A percentile compares a stretch with the other conserved stretches of the same genome.
Conservation (phyloP, 2,113 vertebrate genomes). For the Tor tambroides region DNA sequence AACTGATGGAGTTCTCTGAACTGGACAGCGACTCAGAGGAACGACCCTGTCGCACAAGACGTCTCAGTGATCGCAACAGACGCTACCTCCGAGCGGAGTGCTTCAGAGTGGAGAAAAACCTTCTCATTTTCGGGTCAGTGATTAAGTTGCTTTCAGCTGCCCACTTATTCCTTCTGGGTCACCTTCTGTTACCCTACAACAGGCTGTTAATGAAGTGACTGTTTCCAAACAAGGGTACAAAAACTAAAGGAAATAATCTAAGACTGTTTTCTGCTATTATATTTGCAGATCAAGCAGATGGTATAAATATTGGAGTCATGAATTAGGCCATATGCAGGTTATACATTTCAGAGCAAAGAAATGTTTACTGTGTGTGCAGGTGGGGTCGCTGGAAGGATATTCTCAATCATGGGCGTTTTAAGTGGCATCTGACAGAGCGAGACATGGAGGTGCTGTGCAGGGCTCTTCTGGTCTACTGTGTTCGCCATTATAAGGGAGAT, state of each 20-base stretch:
- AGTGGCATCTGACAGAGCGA: slow-evolving; percentile 95
- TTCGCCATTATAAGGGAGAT: slow-evolving; percentile 96
- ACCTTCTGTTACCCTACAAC: slow-evolving; percentile 4
- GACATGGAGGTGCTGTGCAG: slow-evolving; percentile 98
- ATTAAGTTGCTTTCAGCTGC: not conserved
- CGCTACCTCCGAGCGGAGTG: slow-evolving; percentile 95
- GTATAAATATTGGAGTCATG: not conserved
- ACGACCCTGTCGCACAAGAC: slow-evolving; percentile 85
- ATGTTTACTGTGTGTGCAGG: slow-evolving; percentile 67
- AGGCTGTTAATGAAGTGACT: not conserved
- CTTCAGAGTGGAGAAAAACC: slow-evolving; percentile 97
- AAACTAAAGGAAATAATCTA: not conserved
- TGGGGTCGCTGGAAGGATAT: slow-evolving; percentile 99
- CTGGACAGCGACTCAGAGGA: slow-evolving; percentile 97
- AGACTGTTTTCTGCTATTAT: not conserved
- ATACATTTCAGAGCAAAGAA: not conserved
- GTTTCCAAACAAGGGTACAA: not conserved
- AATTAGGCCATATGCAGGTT: not conserved
- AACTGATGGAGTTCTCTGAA: slow-evolving; percentile 98
- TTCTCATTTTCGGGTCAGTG: slow-evolving; percentile 94
- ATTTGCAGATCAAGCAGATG: not conserved
- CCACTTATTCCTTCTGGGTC: not conserved
- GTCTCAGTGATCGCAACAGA: slow-evolving; percentile 89
- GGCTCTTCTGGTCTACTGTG: slow-evolving; percentile 86
- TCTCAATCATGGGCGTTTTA: slow-evolving; percentile 93